phyloP scores from a whole-genome alignment of 2,888 invertebrate species.

The Cataglyphis cursor region DNA sequence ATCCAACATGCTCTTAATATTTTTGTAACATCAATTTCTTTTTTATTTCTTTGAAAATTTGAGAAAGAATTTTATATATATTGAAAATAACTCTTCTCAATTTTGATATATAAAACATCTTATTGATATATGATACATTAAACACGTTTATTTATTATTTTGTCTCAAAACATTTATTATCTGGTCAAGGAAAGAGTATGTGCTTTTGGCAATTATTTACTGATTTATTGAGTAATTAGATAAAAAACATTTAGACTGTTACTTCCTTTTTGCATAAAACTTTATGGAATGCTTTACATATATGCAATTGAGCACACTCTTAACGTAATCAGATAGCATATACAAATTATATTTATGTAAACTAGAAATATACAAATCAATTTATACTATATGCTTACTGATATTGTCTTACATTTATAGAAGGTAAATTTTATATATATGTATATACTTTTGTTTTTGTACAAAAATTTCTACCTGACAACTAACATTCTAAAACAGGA shows the following conservation, averaged over 20 bases:
- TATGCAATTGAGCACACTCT: conserved; percentile 25
- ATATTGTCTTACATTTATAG: conserved; percentile 56
- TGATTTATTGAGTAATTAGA: conserved; percentile 49
- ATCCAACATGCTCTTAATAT: not conserved
- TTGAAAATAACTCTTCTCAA: not conserved
- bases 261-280: not conserved
- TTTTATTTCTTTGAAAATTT: not conserved
- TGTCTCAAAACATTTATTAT: conserved; percentile 57
- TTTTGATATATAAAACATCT: not conserved
- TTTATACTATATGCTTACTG: conserved; percentile 31
- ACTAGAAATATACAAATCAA: conserved; percentile 22
- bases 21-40: not conserved
- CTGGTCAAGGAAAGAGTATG: conserved; percentile 36
- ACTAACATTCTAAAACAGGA: conserved; percentile 50
- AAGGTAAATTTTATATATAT: conserved; percentile 58
- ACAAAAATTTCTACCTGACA: conserved; percentile 52
- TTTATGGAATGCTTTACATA: conserved; percentile 56
- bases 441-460: conserved; percentile 30
- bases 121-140: conserved; percentile 45
- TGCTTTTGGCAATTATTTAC: conserved; percentile 35
- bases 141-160: conserved; percentile 38
- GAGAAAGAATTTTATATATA: not conserved
- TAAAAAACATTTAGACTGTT: not conserved
- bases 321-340: conserved; percentile 7
- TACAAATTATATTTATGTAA: conserved; percentile 6